Conservation (phyloP, 1,140 invertebrate species). For the Euura saliciscinereae region DNA sequence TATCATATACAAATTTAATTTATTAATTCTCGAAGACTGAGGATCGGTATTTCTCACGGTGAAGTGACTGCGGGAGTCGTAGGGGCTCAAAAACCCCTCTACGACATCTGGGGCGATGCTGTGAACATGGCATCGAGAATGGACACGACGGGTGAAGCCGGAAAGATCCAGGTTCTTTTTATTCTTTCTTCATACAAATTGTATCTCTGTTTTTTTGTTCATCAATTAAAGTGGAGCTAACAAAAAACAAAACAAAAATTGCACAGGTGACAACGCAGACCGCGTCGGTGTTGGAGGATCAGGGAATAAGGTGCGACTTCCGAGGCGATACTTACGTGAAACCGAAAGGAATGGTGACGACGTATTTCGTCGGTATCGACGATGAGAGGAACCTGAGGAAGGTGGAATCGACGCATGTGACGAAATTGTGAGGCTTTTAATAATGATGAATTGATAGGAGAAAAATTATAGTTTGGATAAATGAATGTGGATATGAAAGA, state of each 20-base stretch:
- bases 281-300: slow-evolving; percentile 70
- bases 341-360: slow-evolving; percentile 75
- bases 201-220: background rate
- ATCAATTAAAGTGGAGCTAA: slow-evolving; percentile 23
- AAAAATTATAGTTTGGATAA: background rate
- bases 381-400: slow-evolving; percentile 52
- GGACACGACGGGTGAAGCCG: slow-evolving; percentile 82
- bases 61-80: slow-evolving; percentile 90
- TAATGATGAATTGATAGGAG: background rate
- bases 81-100: slow-evolving; percentile 86
- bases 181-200: background rate
- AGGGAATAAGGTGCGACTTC: slow-evolving; percentile 71
- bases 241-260: background rate
- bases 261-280: slow-evolving; percentile 74
- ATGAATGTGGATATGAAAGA: too few relatives aligned
- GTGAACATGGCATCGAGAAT: slow-evolving; percentile 95
- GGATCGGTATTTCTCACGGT: slow-evolving; percentile 78
- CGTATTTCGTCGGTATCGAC: slow-evolving; percentile 75
- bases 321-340: slow-evolving; percentile 78
- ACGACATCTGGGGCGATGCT: slow-evolving; percentile 93
- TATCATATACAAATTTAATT: too few relatives aligned
- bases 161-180: slow-evolving; percentile 74
- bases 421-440: slow-evolving; percentile 38
- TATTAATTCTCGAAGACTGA: slow-evolving; percentile 49
- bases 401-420: slow-evolving; percentile 39